Conservation (phyloP, 2,113 vertebrate species). For the Alexandromys fortis region DNA sequence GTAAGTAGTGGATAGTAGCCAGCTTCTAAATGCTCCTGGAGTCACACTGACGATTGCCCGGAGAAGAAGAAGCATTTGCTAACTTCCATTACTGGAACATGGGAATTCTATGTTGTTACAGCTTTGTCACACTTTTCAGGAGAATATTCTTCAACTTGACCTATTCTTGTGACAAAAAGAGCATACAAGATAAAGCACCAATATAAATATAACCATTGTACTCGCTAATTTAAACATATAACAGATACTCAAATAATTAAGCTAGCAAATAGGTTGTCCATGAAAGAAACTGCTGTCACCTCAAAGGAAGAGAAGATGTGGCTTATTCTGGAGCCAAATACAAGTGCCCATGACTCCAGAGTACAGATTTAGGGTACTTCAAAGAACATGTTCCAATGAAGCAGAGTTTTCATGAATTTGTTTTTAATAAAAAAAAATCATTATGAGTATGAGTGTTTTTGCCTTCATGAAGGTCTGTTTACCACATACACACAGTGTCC, state of each 20-base stretch:
- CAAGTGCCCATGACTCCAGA: neutral
- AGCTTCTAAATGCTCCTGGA: neutral
- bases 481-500: neutral
- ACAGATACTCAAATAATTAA: neutral
- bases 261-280: neutral
- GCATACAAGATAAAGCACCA: neutral
- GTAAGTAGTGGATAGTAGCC: neutral
- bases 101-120: neutral
- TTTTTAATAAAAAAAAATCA: neutral
- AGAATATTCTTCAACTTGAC: neutral
- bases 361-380: neutral
- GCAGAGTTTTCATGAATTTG: neutral
- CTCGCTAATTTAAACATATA: conserved; percentile 8
- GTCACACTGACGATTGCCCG: neutral
- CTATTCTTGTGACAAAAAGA: conserved; percentile 2
- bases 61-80: neutral
- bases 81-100: neutral
- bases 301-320: neutral
- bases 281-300: neutral
- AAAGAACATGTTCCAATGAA: neutral
- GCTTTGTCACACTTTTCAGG: neutral
- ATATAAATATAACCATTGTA: neutral
- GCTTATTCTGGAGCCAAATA: neutral
- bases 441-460: neutral
- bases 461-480: neutral